Percentiles rank a stretch among this genome's conserved stretches.
Conservation (phyloP, 2,888 invertebrate genomes). For the Leptinotarsa tumamoca region DNA sequence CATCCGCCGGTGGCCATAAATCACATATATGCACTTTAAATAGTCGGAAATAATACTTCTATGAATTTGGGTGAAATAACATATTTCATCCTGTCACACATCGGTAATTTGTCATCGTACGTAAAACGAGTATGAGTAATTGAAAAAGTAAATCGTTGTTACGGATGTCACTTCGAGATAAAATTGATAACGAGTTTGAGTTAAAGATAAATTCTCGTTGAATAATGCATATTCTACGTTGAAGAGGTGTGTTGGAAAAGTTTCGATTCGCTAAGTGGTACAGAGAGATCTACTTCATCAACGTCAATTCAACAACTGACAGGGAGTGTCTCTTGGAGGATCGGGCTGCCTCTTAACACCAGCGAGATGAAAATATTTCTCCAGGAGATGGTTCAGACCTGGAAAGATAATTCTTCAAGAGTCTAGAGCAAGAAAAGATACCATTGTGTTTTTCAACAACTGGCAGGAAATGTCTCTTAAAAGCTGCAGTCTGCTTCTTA, state of each 20-base stretch:
- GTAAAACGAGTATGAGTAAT: slow-evolving; percentile 30
- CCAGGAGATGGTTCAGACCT: too few relatives aligned
- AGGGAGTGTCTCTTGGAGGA: not conserved
- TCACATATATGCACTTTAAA: slow-evolving; percentile 27
- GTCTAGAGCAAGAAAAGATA: too few relatives aligned
- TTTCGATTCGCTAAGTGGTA: slow-evolving; percentile 10
- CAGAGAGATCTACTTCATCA: slow-evolving; percentile 1
- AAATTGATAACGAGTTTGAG: slow-evolving; percentile 21
- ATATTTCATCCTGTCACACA: slow-evolving; percentile 33
- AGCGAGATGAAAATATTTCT: not conserved
- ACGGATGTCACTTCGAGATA: slow-evolving; percentile 12
- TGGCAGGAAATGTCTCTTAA: not conserved
- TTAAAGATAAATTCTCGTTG: slow-evolving; percentile 13
- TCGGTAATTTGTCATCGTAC: slow-evolving; percentile 29
- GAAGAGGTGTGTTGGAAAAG: not conserved
- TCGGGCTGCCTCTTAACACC: not conserved
- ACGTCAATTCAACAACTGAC: not conserved
- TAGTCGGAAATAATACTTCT: slow-evolving; percentile 30
- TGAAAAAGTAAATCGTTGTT: slow-evolving; percentile 24
- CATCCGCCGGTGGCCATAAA: slow-evolving; percentile 8
- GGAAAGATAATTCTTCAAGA: too few relatives aligned
- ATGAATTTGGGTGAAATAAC: slow-evolving; percentile 23
- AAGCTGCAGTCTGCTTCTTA: not conserved
- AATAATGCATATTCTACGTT: slow-evolving; percentile 10
- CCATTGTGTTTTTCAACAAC: not conserved